Base-by-base conservation (phyloP, 2,888 invertebrate genomes). In the Neuroscelio doddi region DNA sequence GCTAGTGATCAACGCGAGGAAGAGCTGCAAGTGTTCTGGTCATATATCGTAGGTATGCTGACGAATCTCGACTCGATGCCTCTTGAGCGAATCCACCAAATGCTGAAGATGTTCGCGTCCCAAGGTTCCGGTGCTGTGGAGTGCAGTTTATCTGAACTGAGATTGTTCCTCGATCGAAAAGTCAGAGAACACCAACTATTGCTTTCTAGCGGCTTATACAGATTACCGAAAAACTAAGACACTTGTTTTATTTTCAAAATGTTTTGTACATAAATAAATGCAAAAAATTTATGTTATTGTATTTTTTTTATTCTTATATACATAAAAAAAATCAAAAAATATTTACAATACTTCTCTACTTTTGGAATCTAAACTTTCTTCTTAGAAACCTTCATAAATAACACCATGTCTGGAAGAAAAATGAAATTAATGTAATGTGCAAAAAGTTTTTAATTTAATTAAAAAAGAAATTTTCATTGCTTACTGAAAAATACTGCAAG, bases 91-190 rank as follows among this genome's bases (percentile, higher is more conserved):
- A 97, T 98, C 74, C 96, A 97, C 85, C 95, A 96, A 80, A 97
- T 97, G 96, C 85, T 98, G 63, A 95, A 96, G 83, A 94, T 97
- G 92, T 98, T 98, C 87, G 96, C 96, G 1, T 95, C 96, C 27
- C 95, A 96, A 86, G 96, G 95, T 7, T 93, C 95, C 0, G 89
- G 90, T 0, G 91, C 93, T 0, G 91, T 93, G 9, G 97, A 97
- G 80, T 96, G 96, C 78, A 94, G 93, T 71, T 86, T 95, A 51
- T 93, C 93, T 64, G 96, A 97, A 83, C 86, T 98, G 16, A 90
- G 94, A 76, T 90, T 92, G 76, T 97, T 97, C 83, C 87, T 98
- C 24, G 97, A 97, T 81, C 90, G 93, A 26, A 97, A 97, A 90
- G 97, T 97, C 1, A 88, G 94, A 59, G 95, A 95, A 73, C 96